phyloP scores from a whole-genome alignment of 2,888 invertebrate genomes.

The Pammene fasciana region DNA sequence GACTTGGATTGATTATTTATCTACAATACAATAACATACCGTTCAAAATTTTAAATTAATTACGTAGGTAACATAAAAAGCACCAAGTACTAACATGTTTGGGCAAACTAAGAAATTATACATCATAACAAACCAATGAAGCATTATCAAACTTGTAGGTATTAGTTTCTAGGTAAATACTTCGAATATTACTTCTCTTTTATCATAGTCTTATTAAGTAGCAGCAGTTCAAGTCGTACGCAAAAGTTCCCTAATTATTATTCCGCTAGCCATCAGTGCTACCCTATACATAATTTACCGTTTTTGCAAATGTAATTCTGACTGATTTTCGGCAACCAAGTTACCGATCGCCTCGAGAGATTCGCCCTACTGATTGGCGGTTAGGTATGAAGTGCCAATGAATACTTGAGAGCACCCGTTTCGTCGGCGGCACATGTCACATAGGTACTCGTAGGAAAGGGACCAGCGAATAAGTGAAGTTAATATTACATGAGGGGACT shows the following conservation, averaged over 20 bases:
- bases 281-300: conserved; percentile 53
- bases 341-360: conserved; percentile 46
- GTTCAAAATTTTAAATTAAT: too few relatives aligned
- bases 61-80: too few relatives aligned
- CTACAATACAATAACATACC: too few relatives aligned
- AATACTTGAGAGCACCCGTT: conserved; percentile 37
- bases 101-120: too few relatives aligned
- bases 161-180: too few relatives aligned
- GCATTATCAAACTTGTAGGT: too few relatives aligned
- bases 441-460: conserved; percentile 15
- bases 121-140: too few relatives aligned
- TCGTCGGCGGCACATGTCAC: conserved; percentile 32
- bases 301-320: conserved; percentile 57
- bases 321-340: conserved; percentile 57
- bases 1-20: too few relatives aligned
- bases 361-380: conserved; percentile 41
- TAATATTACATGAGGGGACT: conserved; percentile 35
- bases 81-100: too few relatives aligned
- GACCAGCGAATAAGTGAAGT: conserved; percentile 20
- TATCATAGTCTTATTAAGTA: too few relatives aligned
- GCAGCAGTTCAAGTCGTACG: not conserved
- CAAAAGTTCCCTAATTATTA: conserved; percentile 49
- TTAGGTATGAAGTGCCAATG: conserved; percentile 40
- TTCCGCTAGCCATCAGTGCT: conserved; percentile 50
- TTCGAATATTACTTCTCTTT: too few relatives aligned